These are phyloP conservation scores for Aspidapion aeneum DNA, from an alignment of 2,888 invertebrate genomes.

Conservation along the genomic window DNA sequence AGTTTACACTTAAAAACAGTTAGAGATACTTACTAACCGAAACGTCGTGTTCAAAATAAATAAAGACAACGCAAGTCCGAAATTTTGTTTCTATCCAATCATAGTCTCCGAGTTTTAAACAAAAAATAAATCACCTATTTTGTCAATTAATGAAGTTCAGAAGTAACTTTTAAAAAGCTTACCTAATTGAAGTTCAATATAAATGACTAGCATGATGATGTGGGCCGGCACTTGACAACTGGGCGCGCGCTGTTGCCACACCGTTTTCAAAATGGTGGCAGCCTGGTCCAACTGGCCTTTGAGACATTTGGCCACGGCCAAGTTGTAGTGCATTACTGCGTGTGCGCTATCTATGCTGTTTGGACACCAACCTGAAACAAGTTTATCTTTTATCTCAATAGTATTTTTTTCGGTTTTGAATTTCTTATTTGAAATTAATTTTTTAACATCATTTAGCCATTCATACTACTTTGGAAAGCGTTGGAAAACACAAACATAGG, in stretches of 20 bases:
- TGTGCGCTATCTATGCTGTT: constrained; percentile 61
- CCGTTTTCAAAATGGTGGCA: constrained; percentile 44
- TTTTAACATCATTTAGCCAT: not conserved
- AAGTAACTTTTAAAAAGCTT: too few relatives aligned
- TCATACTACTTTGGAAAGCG: too few relatives aligned
- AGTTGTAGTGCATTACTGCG: constrained; percentile 73
- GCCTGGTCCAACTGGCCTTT: constrained; percentile 70
- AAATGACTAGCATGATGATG: constrained; percentile 61
- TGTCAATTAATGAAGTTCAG: too few relatives aligned
- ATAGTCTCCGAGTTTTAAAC: too few relatives aligned
- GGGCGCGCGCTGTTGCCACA: constrained; percentile 54
- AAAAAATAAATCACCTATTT: too few relatives aligned
- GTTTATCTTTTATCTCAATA: not conserved
- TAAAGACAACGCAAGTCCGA: too few relatives aligned
- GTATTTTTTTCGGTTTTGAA: too few relatives aligned
- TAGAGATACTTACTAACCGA: too few relatives aligned
- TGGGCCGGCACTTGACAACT: constrained; percentile 56
- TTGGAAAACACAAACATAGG: too few relatives aligned
- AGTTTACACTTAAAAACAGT: too few relatives aligned
- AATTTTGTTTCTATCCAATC: too few relatives aligned
- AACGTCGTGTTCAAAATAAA: too few relatives aligned
- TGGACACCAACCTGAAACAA: constrained; percentile 58
- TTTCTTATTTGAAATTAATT: not conserved
- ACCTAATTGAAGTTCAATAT: constrained; percentile 63
- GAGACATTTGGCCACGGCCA: constrained; percentile 71